phyloP scores from a whole-genome alignment of 2,888 invertebrate genomes.

The Hypercompe scribonia region DNA sequence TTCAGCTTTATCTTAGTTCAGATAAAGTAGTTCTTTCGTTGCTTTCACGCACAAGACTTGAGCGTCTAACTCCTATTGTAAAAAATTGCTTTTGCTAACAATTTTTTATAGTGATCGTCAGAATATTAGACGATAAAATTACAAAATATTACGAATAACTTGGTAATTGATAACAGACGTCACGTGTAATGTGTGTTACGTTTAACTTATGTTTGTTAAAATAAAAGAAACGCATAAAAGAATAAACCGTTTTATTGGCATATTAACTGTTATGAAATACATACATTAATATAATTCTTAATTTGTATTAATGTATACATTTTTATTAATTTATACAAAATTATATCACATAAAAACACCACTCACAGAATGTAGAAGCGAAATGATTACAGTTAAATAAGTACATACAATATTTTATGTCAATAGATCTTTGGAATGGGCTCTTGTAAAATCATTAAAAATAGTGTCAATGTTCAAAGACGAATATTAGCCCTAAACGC shows the following conservation, averaged over 20 bases:
- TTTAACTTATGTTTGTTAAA: too few relatives aligned
- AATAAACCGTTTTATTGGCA: conserved; percentile 84
- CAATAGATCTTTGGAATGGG: conserved; percentile 75
- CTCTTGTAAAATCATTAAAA: conserved; percentile 48
- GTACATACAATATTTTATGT: conserved; percentile 60
- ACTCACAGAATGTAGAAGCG: conserved; percentile 77
- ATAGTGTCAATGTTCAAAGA: conserved; percentile 37
- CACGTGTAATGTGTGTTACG: background rate
- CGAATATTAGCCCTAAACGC: conserved; percentile 37
- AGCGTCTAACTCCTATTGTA: too few relatives aligned
- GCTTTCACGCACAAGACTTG: too few relatives aligned
- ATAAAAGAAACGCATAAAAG: conserved; percentile 72
- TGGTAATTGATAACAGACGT: too few relatives aligned
- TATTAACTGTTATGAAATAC: conserved; percentile 81
- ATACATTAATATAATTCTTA: conserved; percentile 70
- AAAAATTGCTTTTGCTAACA: too few relatives aligned
- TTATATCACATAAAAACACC: conserved; percentile 85
- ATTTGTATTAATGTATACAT: conserved; percentile 59
- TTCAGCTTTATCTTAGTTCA: too few relatives aligned
- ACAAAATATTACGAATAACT: too few relatives aligned
- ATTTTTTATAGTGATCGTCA: too few relatives aligned
- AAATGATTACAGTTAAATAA: conserved; percentile 65
- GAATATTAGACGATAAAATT: too few relatives aligned
- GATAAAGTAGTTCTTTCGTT: too few relatives aligned
- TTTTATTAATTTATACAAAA: conserved; percentile 77